Percentiles rank a stretch among this genome's conserved stretches.
phyloP scores from a whole-genome alignment of 2,113 vertebrate species.

The Coregonus clupeaformis region DNA sequence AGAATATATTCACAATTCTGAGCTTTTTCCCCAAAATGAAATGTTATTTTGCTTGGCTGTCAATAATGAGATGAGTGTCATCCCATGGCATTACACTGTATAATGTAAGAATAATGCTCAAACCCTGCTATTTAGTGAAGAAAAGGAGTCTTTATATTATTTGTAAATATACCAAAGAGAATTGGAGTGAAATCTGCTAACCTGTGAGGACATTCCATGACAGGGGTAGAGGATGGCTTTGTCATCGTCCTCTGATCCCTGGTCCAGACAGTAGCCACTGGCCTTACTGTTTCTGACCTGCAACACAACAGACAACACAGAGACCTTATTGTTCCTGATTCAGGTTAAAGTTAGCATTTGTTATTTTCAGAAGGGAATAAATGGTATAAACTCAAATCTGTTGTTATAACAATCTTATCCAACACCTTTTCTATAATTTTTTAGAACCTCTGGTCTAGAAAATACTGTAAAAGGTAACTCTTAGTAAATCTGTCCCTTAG shows the following conservation, averaged over 20 bases:
- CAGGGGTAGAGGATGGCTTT: constrained; percentile 95
- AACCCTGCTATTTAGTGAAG: no score
- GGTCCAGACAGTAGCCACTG: constrained; percentile 94
- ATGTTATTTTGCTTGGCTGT: constrained; percentile 12
- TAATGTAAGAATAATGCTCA: not conserved
- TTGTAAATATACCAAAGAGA: no score
- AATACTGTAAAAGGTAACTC: no score
- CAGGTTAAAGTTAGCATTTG: no score
- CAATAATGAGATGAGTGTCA: not conserved
- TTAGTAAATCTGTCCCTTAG: no score
- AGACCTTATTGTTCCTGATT: no score
- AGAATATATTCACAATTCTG: not conserved
- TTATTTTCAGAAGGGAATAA: no score
- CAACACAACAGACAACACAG: constrained; percentile 18
- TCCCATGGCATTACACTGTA: not conserved
- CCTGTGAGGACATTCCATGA: constrained; percentile 98
- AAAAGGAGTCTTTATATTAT: no score
- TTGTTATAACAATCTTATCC: no score
- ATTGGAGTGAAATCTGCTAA: constrained; percentile 42
- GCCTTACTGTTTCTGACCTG: constrained; percentile 98
- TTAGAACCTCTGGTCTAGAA: no score
- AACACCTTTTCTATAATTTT: no score
- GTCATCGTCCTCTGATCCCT: constrained; percentile 94
- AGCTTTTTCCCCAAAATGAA: not conserved
- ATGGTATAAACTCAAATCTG: no score